A percentile compares a stretch with the other conserved stretches of the same genome.
These are phyloP conservation scores for sheep (Ovis aries) DNA, from an alignment of 2,113 vertebrate genomes.

Conservation along the genomic window ARS-UI_Ramb_v3.0 NC_056057.1:66008001-66008500, in stretches of 20 bases:
- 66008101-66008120: neutral
- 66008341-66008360: neutral
- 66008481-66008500: neutral
- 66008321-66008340: neutral
- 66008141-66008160: neutral
- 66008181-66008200: neutral
- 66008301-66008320: neutral
- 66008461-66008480: neutral
- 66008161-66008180: neutral
- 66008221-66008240: neutral
- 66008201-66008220: neutral
- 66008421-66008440: neutral
- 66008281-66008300: rapidly evolving
- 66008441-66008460: neutral
- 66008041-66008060: neutral
- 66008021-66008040: neutral
- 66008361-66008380: neutral
- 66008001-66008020: neutral
- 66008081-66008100: neutral
- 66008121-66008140: neutral
- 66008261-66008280: no score
- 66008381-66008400: neutral
- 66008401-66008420: neutral
- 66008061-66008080: neutral
- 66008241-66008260: neutral